A percentile compares a stretch with the other conserved stretches of the same genome.
Evolutionary conservation across 1,140 invertebrate genomes (phyloP).

Genomic region (Andrena cerasifolii): DNA sequence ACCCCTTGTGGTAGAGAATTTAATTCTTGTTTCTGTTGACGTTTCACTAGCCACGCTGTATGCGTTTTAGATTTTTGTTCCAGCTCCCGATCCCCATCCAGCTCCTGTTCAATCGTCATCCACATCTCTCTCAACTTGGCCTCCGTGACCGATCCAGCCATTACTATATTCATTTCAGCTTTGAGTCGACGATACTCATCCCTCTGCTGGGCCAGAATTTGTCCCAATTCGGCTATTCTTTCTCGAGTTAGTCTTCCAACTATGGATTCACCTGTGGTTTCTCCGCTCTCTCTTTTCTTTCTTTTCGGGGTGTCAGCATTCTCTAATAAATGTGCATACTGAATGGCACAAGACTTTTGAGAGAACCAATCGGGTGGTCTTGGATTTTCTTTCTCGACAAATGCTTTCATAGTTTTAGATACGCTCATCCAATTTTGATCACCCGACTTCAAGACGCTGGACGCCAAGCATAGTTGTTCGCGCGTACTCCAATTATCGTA

Average conservation of each 20-base stretch:
- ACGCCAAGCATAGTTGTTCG: slow-evolving; percentile 93
- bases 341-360: slow-evolving; percentile 94
- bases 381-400: slow-evolving; percentile 85
- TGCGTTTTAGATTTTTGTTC: slow-evolving; percentile 86
- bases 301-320: slow-evolving; percentile 93
- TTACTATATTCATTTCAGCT: slow-evolving; percentile 84
- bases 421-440: slow-evolving; percentile 98
- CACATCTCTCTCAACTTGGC: slow-evolving; percentile 88
- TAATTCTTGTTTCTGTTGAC: slow-evolving; percentile 83
- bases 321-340: slow-evolving; percentile 93
- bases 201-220: slow-evolving; percentile 86
- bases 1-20: slow-evolving; percentile 51
- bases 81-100: slow-evolving; percentile 85
- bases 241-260: slow-evolving; percentile 90
- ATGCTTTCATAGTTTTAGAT: slow-evolving; percentile 88
- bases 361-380: slow-evolving; percentile 95
- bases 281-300: slow-evolving; percentile 89
- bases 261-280: slow-evolving; percentile 92
- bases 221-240: slow-evolving; percentile 89
- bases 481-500: slow-evolving; percentile 92
- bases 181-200: slow-evolving; percentile 89
- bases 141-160: slow-evolving; percentile 84
- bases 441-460: slow-evolving; percentile 92
- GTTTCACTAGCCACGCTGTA: slow-evolving; percentile 87
- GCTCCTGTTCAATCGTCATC: slow-evolving; percentile 88